phyloP scores from a whole-genome alignment of 2,888 invertebrate species.

The Crocallis elinguaria region DNA sequence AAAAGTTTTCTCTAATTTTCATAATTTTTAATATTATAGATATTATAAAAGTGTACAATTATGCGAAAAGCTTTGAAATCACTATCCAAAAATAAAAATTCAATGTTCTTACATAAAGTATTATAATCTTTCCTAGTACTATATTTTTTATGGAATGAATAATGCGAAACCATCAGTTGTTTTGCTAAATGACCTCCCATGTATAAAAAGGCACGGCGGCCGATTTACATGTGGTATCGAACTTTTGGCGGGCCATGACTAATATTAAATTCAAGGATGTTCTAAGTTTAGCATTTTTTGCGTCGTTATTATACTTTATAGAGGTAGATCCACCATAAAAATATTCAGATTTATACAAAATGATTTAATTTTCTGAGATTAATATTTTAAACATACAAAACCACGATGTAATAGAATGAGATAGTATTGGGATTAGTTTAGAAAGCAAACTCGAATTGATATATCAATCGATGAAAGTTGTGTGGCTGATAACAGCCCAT shows the following conservation, averaged over 20 bases:
- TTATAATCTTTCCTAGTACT: slow-evolving; percentile 14
- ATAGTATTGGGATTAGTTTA: too few relatives aligned
- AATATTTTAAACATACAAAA: too few relatives aligned
- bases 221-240: slow-evolving; percentile 65
- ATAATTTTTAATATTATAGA: too few relatives aligned
- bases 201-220: slow-evolving; percentile 40
- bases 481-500: neutral
- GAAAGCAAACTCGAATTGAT: neutral
- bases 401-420: too few relatives aligned
- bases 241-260: slow-evolving; percentile 55
- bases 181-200: slow-evolving; percentile 39
- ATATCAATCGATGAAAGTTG: slow-evolving; percentile 9
- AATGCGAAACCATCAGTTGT: slow-evolving; percentile 34
- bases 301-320: slow-evolving; percentile 33
- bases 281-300: slow-evolving; percentile 49
- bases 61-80: neutral
- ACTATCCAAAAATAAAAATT: neutral
- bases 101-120: slow-evolving; percentile 8
- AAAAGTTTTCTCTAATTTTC: too few relatives aligned
- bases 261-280: slow-evolving; percentile 65
- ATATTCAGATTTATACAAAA: neutral
- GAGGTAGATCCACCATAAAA: slow-evolving; percentile 4
- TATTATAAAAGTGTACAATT: neutral
- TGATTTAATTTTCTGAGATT: neutral
- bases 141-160: slow-evolving; percentile 20